Conservation (phyloP, 2,797 vertebrate species). For the Alfaro cultratus region DNA sequence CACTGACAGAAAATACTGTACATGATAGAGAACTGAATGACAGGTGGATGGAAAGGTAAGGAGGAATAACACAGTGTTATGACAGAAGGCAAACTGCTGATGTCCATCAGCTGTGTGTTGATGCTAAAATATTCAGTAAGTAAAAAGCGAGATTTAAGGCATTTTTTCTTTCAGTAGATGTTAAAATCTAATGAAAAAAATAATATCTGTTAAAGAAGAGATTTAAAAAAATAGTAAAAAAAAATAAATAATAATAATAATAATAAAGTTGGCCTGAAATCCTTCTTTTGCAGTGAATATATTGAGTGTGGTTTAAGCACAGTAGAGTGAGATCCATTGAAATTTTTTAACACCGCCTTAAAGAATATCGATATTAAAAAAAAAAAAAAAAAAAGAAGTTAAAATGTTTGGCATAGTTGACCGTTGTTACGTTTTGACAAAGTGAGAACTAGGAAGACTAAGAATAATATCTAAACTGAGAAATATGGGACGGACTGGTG, state of each 20-base stretch:
- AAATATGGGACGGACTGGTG: too few relatives aligned
- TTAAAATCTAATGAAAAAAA: background rate
- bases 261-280: too few relatives aligned
- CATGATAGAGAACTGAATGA: background rate
- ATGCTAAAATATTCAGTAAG: background rate
- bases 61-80: conserved; percentile 5
- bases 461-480: too few relatives aligned
- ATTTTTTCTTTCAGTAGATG: background rate
- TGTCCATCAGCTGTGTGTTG: background rate
- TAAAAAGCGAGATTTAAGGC: background rate
- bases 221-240: background rate
- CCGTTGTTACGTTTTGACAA: background rate
- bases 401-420: background rate
- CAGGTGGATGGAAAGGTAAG: conserved; percentile 7
- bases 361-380: background rate
- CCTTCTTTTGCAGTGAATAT: background rate
- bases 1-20: background rate
- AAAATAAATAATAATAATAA: too few relatives aligned
- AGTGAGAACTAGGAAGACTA: background rate
- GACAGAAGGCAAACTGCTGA: conserved; percentile 5
- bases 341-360: background rate
- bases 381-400: too few relatives aligned
- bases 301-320: background rate
- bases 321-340: background rate
- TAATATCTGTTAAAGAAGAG: background rate